Base-by-base conservation (phyloP, 2,888 invertebrate species). In the Scaptomyza flava region DNA sequence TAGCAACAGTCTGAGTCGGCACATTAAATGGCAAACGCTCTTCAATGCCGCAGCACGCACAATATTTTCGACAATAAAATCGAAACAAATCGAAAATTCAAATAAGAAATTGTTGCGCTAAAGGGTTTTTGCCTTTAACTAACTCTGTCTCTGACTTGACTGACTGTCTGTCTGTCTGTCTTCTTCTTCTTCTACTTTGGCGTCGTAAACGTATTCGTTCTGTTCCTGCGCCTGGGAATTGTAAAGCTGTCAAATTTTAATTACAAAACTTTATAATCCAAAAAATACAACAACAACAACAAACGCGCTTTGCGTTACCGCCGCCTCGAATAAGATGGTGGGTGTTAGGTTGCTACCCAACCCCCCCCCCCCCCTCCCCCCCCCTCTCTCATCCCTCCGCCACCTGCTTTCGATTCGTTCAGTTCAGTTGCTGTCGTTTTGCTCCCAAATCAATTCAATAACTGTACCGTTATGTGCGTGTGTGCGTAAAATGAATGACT, bases 241-340 rank as follows among this genome's bases (percentile, higher is more conserved):
- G 84, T 84, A 84, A 84, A 89, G 84, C 84, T 84, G 84, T 84
- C 84, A 84, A 84, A 84, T 84, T 84, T 84, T 89, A 84, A 84
- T 84, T 84, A 84, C 84, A 84, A 84, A 84, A 84, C 84, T 84
- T 84, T 84, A 84, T 84, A 84, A 84, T 84, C 84, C 84, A 89
- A 84, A 84, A 84, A 84, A 84, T 83, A 84, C 81, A 79, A 75
- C 72, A 78, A 74, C 88, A 85, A 68, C 62, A 65, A n/a, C 56
- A 50, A 45, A 41, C 43, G 53, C 38, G 52, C 33, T 36, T 20
- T 38, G 42, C 53, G 38, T n/a, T 23, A 6, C 23, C 23, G 23
- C 23, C 23, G 23, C 23, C 23, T 23, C 4, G 23, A n/a, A 2
- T 14, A 14, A 14, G 17, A 17, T 1, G 17, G 17, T 17, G 17